Evolutionary conservation across 2,888 invertebrate genomes (phyloP).

Genomic region (Zygaena filipendulae): DNA sequence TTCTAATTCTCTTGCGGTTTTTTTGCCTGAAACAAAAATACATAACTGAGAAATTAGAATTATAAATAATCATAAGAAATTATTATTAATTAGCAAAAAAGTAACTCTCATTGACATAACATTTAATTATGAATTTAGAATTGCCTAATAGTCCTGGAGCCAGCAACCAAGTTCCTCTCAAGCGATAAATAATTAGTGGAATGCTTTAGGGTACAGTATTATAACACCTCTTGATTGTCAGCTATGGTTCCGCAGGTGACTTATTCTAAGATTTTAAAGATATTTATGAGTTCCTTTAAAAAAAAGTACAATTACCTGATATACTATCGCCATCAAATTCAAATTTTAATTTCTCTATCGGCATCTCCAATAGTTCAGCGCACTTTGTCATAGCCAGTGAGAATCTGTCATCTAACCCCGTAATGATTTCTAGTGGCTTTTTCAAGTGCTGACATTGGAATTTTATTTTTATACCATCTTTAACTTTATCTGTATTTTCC

Average conservation of each 20-base stretch:
- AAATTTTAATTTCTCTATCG: constrained; percentile 47
- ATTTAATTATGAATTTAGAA: too few species aligned
- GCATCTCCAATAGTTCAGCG: constrained; percentile 48
- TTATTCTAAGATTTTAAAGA: too few species aligned
- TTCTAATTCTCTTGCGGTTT: constrained; percentile 46
- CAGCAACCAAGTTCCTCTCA: too few species aligned
- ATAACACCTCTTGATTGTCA: too few species aligned
- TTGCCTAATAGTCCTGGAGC: too few species aligned
- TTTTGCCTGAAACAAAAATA: constrained; percentile 32
- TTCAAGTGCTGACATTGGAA: constrained; percentile 53
- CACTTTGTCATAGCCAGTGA: constrained; percentile 47
- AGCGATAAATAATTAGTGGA: too few species aligned
- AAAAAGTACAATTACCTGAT: too few species aligned
- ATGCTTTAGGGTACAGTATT: too few species aligned
- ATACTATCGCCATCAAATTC: constrained; percentile 65
- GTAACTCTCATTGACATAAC: constrained; percentile 1
- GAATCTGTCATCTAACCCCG: constrained; percentile 38
- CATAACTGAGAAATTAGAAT: too few species aligned
- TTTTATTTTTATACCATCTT: constrained; percentile 39
- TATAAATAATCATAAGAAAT: too few species aligned
- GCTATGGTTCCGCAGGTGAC: too few species aligned
- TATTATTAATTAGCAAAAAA: constrained; percentile 1
- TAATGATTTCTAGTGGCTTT: constrained; percentile 32
- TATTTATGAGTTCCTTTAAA: too few species aligned
- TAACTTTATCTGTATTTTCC: constrained; percentile 7